Evolutionary conservation across 1,140 invertebrate species (phyloP).

Genomic region (Andrena cerasifolii): DNA sequence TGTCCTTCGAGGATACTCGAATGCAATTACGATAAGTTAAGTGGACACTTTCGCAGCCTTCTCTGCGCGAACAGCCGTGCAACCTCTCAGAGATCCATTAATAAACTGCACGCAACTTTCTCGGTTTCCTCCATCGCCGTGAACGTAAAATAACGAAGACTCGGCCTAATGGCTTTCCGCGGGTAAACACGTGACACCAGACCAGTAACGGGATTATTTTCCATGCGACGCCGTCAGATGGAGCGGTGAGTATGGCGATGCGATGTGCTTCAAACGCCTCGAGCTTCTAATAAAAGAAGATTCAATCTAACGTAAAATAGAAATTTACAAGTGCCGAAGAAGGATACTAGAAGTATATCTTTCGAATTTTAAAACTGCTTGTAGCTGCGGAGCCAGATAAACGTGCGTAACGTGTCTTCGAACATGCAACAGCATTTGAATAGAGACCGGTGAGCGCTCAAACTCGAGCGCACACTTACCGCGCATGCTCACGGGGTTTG

Average conservation of each 20-base stretch:
- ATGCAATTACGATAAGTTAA: background rate
- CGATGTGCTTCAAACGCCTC: background rate
- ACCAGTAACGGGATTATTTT: background rate
- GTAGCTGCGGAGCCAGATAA: too few species aligned
- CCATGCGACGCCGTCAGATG: background rate
- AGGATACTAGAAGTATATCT: too few species aligned
- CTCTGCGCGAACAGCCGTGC: background rate
- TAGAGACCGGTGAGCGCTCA: background rate
- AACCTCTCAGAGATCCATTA: slow-evolving; percentile 57
- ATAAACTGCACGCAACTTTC: slow-evolving; percentile 63
- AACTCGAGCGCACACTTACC: background rate
- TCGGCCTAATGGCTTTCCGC: slow-evolving; percentile 3
- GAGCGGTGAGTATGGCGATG: background rate
- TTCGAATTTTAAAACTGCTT: too few species aligned
- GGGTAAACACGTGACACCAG: slow-evolving; percentile 53
- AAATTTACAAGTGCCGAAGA: background rate
- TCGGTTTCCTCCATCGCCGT: slow-evolving; percentile 38
- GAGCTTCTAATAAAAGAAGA: background rate
- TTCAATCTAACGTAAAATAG: too few species aligned
- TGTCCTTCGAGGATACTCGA: background rate
- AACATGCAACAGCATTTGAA: background rate
- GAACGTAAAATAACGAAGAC: slow-evolving; percentile 36
- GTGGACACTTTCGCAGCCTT: slow-evolving; percentile 19
- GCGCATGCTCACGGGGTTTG: background rate
- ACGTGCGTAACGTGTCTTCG: too few species aligned